Percentiles rank a stretch among this genome's conserved stretches.
Evolutionary conservation across 2,113 vertebrate species (phyloP).

Genomic region (Gobius niger): DNA sequence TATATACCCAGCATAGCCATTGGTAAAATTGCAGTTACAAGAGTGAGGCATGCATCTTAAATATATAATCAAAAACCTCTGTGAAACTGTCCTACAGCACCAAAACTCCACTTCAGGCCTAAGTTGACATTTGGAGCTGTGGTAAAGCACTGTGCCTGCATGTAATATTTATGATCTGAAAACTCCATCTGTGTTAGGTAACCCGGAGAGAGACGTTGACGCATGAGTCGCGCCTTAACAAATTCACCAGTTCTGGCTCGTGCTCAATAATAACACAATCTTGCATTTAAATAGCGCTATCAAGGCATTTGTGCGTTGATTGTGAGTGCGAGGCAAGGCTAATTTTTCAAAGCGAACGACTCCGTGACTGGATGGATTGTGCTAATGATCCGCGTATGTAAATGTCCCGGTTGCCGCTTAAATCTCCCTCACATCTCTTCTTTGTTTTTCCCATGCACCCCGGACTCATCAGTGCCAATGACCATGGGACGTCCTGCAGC

Average conservation of each 20-base stretch:
- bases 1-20: not conserved
- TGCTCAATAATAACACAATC: not conserved
- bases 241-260: not conserved
- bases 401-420: slow-evolving; percentile 38
- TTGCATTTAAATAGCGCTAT: slow-evolving; percentile 8
- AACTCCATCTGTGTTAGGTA: not conserved
- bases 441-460: slow-evolving; percentile 44
- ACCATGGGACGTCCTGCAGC: slow-evolving; percentile 54
- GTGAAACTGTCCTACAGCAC: not conserved
- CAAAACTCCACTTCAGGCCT: not conserved
- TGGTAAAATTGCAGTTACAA: too few species aligned
- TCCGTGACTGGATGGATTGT: slow-evolving; percentile 31
- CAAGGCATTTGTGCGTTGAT: slow-evolving; percentile 14
- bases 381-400: slow-evolving; percentile 59
- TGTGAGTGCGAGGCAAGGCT: slow-evolving; percentile 6
- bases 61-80: not conserved
- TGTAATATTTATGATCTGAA: slow-evolving; percentile 1
- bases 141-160: not conserved
- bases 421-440: slow-evolving; percentile 49
- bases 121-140: not conserved
- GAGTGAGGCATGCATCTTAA: not conserved
- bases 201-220: not conserved
- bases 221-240: not conserved
- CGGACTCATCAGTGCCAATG: slow-evolving; percentile 52
- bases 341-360: slow-evolving; percentile 45